These are phyloP conservation scores for Trichopoda pennipes DNA, from an alignment of 2,888 invertebrate species.

Conservation along the genomic window DNA sequence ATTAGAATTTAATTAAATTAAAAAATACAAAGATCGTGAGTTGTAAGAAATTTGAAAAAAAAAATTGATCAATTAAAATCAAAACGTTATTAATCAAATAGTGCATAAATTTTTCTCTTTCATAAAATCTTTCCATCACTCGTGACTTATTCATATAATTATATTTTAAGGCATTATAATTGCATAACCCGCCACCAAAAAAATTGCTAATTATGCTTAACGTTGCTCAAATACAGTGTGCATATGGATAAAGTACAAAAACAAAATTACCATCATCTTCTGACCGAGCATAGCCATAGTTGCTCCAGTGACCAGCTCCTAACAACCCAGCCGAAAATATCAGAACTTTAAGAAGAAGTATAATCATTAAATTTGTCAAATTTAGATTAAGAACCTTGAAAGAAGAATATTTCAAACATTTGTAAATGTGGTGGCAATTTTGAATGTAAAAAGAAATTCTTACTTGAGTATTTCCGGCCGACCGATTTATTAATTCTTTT, in stretches of 20 bases:
- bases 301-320: conserved; percentile 86
- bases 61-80: no score
- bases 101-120: no score
- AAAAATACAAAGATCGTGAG: no score
- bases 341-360: conserved; percentile 90
- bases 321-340: conserved; percentile 91
- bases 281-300: conserved; percentile 78
- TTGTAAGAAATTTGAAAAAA: no score
- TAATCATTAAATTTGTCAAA: conserved; percentile 89
- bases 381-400: conserved; percentile 86
- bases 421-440: not conserved
- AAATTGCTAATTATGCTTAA: no score
- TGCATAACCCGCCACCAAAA: no score
- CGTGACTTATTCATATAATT: no score
- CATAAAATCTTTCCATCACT: no score
- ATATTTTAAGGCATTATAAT: no score
- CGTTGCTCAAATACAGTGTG: no score
- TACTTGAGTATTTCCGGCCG: conserved; percentile 87
- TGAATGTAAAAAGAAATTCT: not conserved
- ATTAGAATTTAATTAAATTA: not conserved
- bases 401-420: conserved; percentile 8
- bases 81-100: no score
- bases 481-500: conserved; percentile 86
- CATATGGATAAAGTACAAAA: not conserved
- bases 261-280: conserved; percentile 60